Evolutionary conservation across 2,888 invertebrate species (phyloP).

Genomic region (Boloria euphrosyne): DNA sequence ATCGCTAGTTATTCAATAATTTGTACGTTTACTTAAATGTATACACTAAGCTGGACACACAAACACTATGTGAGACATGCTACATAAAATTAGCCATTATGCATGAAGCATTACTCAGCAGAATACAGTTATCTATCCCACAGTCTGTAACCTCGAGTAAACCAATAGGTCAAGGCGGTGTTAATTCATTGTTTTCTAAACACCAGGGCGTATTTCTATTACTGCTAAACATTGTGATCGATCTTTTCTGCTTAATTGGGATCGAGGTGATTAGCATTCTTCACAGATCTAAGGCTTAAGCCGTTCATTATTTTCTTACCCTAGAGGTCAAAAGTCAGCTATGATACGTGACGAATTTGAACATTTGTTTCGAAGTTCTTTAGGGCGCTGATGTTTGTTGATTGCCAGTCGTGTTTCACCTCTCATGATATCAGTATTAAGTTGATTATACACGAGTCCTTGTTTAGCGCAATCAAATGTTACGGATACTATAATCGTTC

Average conservation of each 20-base stretch:
- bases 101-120: slow-evolving; percentile 17
- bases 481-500: slow-evolving; percentile 28
- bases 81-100: slow-evolving; percentile 4
- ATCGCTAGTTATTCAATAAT: too few relatives aligned
- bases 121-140: slow-evolving; percentile 25
- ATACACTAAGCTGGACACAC: neutral
- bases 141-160: slow-evolving; percentile 53
- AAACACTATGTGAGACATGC: neutral
- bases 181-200: slow-evolving; percentile 60
- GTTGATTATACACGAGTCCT: slow-evolving; percentile 29
- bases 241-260: slow-evolving; percentile 43
- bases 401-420: slow-evolving; percentile 51
- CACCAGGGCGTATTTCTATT: slow-evolving; percentile 32
- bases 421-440: slow-evolving; percentile 46
- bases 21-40: neutral
- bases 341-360: slow-evolving; percentile 42
- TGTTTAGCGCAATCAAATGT: slow-evolving; percentile 28
- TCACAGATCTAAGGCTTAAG: slow-evolving; percentile 27
- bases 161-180: slow-evolving; percentile 67
- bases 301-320: slow-evolving; percentile 38
- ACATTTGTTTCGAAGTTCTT: slow-evolving; percentile 24
- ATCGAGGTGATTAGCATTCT: slow-evolving; percentile 27
- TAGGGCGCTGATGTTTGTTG: slow-evolving; percentile 24
- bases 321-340: slow-evolving; percentile 44
- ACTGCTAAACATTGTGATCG: slow-evolving; percentile 33